Conservation (phyloP, 2,888 invertebrate species). For the Scaptomyza flava region DNA sequence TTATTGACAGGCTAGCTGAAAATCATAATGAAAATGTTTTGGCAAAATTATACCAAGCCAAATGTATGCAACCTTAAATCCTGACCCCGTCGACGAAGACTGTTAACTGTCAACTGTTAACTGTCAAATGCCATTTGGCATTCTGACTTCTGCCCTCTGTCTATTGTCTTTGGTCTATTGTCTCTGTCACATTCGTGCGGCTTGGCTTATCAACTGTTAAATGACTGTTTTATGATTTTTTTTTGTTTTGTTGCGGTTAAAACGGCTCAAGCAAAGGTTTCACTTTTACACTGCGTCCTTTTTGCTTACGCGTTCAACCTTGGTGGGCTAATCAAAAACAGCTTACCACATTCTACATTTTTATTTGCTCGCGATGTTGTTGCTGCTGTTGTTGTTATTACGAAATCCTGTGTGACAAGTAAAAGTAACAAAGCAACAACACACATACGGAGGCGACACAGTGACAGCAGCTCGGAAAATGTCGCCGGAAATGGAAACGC, state of each 20-base stretch:
- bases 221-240: constrained; percentile 57
- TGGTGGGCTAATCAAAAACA: constrained; percentile 55
- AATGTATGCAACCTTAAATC: constrained; percentile 9
- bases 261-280: constrained; percentile 22
- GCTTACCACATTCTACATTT: constrained; percentile 47
- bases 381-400: constrained; percentile 34
- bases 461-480: constrained; percentile 36
- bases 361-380: not conserved
- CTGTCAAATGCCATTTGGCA: constrained; percentile 5
- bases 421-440: constrained; percentile 8
- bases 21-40: constrained; percentile 21
- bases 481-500: constrained; percentile 59
- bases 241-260: constrained; percentile 14
- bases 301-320: constrained; percentile 33
- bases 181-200: constrained; percentile 35
- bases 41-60: not conserved
- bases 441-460: not conserved
- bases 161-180: constrained; percentile 11
- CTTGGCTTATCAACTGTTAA: constrained; percentile 57
- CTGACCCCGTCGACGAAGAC: constrained; percentile 3
- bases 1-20: constrained; percentile 44
- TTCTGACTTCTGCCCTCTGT: not conserved
- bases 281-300: constrained; percentile 17
- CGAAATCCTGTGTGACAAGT: constrained; percentile 53
- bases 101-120: not conserved